Evolutionary conservation across 1,140 invertebrate species (phyloP), one percentile per base, ranked within the genome.

Genomic region (Ceratina australensis): DNA sequence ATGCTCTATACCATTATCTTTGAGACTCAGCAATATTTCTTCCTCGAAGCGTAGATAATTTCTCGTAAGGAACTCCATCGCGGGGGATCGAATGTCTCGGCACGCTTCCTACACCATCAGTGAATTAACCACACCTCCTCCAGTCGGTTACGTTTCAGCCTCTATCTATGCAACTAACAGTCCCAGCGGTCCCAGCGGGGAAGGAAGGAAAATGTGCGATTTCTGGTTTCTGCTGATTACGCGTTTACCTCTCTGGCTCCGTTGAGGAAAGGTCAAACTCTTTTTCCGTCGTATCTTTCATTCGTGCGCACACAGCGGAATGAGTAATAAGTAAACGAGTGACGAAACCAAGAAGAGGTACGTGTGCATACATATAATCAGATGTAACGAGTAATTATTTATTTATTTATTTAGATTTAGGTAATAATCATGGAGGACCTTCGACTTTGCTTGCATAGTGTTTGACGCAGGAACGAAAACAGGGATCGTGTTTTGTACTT

Each of bases 11-110:
- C 79, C 84, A 64, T 83, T 88, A 28, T 49, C 67, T 54, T 80
- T 68, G 56, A 88, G 52, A 33, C 68, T 87, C 33, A 68, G 64
- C 54, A 87, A 63, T 79, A 88, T 82, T 16, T 63, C 86, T 22
- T 72, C 13, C 28, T 87, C 85, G 10, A 84, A 74, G 63, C 47
- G 49, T 7, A 28, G 26, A 52, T 89, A 87, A 18, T 50, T 78
- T n/a, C 20, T 24, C 15, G 76, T 68, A 15, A 83, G 26, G 33
- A 60, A 24, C 22, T 86, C 78, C 83, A 87, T 89, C 78, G 52
- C 73, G 72, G 56, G n/a, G 72, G 56, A 20, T 68, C 42, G 4
- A 28, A 1, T 50, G 28, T 5, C 26, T 28, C 24, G 56, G 28
- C 28, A 66, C 16, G 50, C 3, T 72, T 72, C 73, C 33, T 61